Evolutionary conservation across 1,140 invertebrate genomes (phyloP), one percentile per base, ranked within the genome.

Genomic region (Bombus confusus): DNA sequence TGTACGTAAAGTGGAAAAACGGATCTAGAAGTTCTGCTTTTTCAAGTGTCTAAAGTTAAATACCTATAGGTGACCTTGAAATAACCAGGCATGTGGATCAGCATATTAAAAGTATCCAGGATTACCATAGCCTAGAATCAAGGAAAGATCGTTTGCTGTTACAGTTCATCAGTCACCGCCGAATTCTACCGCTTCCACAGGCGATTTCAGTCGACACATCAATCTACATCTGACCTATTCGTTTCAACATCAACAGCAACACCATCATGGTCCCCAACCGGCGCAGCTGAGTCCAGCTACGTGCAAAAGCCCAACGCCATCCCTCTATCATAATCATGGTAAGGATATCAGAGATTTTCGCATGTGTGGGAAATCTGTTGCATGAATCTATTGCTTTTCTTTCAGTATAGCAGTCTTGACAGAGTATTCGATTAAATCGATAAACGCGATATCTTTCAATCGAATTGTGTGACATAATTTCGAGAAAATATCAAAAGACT

Each of bases 161-260:
- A 22, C 85, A 94, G 93, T 92, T 68, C 93, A 94, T 78, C 93
- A 94, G 83, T 93, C 93, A 25, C 86, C 93, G 8, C 89, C 93
- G 41, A 93, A 92, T 88, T 93, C 92, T 8, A 90, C 91, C 31
- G 41, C 90, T 37, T 92, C 92, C 64, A 83, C 92, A 18, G 92
- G 88, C 39, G 93, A 94, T 90, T 98, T 97, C 95, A 96, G 97
- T 74, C 95, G 97, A 90, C 97, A 97, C 93, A 98, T 98, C 95
- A 98, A 98, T 94, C 95, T 98, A 76, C 97, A 98, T 94, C 96
- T 98, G 88, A 98, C 97, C 8, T 98, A 98, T 93, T 98, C 97
- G 72, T 97, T 98, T 95, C 97, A 98, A 95, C 97, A 97, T 95
- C 97, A 97, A 75, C 93, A 93, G 18, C 93, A 93, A 57, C 92